Conservation (phyloP, 1,140 invertebrate genomes). For the Stegodyphus mimosarum region DNA sequence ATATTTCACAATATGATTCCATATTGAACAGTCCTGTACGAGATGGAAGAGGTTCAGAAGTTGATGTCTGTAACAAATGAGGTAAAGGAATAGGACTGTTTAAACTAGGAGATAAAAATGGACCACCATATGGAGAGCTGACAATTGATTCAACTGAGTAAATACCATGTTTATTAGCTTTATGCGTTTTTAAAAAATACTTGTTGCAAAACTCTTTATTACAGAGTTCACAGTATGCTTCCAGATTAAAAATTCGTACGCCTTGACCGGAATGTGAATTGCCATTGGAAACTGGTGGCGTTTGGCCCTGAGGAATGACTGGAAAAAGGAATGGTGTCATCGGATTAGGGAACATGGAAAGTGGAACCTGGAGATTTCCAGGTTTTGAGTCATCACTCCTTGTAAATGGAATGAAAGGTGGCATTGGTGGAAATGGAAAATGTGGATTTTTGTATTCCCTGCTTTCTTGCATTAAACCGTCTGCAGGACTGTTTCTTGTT, state of each 20-base stretch:
- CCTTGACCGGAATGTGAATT: constrained; percentile 56
- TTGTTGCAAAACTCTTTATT: constrained; percentile 87
- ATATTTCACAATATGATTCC: constrained; percentile 78
- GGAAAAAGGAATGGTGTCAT: constrained; percentile 64
- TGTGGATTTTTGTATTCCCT: constrained; percentile 53
- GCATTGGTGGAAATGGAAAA: constrained; percentile 61
- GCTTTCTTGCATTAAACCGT: constrained; percentile 30
- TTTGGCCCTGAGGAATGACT: constrained; percentile 62
- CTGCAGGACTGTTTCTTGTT: constrained; percentile 40
- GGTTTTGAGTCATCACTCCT: constrained; percentile 57
- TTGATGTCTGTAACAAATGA: constrained; percentile 43
- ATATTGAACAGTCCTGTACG: constrained; percentile 59
- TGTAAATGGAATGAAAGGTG: constrained; percentile 60
- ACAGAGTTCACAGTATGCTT: constrained; percentile 86
- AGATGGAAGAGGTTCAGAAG: constrained; percentile 33
- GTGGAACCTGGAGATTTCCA: constrained; percentile 50
- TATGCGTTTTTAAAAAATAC: constrained; percentile 98
- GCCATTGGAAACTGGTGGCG: constrained; percentile 59
- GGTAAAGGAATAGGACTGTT: constrained; percentile 47
- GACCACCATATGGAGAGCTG: constrained; percentile 49
- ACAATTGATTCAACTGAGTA: constrained; percentile 65
- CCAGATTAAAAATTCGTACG: constrained; percentile 90
- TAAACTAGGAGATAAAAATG: constrained; percentile 13
- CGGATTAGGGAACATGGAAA: constrained; percentile 63
- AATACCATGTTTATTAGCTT: constrained; percentile 94